Evolutionary conservation across 1,140 invertebrate species (phyloP), one percentile per base, ranked within the genome.

Genomic region (Ectropis grisescens): DNA sequence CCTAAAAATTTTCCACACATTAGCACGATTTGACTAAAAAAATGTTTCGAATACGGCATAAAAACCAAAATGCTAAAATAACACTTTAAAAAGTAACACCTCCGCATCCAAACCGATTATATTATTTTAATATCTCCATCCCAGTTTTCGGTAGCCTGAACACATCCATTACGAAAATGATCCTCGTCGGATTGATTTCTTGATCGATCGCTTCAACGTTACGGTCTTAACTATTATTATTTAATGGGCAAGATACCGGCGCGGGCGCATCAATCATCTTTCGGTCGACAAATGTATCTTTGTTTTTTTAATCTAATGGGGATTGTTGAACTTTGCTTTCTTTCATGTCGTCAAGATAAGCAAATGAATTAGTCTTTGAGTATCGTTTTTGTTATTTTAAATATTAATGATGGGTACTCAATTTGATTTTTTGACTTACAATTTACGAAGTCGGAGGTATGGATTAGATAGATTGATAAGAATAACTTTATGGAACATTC

Each of bases 211-310:
- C 41, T 55, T 46, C 33, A 41, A 35, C 45, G 41, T 52, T 57
- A 54, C 48, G 49, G 52, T 52, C 51, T 66, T 62, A 68, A 68
- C 68, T 72, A 76, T 72, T 75, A 71, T 69, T 70, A 76, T 65
- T 70, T 76, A 76, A 76, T 76, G 71, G 67, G 36, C 46, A 36
- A 66, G 68, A 72, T 72, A 68, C 43, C 16, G 42, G 47, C 54
- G 47, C 37, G 43, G 39, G 39, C 33, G 40, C 64, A 76, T 76
- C 71, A 62, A 76, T 76, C 71, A 72, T 70, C 48, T 56, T 45
- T 49, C 46, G 36, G 46, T 50, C 48, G 56, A 71, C 60, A 71
- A 75, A 65, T 59, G 57, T 59, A 54, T 42, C 33, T 58, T 50
- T 51, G 19, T 35, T 41, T 44, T 48, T 44, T 40, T 39, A 19